Conservation (phyloP, 2,888 invertebrate genomes). For the Drosophila phalerata region DNA sequence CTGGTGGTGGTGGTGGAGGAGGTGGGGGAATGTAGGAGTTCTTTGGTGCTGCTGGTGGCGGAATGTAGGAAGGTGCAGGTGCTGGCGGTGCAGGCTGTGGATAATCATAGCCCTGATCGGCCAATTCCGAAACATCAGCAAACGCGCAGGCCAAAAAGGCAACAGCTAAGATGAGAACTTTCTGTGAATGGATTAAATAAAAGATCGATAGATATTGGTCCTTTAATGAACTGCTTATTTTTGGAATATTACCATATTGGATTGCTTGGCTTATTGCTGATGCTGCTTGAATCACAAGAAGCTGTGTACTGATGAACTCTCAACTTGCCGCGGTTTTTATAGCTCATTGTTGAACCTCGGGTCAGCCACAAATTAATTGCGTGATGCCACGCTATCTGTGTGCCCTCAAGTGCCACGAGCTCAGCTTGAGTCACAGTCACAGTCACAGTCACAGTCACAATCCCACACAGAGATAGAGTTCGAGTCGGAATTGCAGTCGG, state of each 20-base stretch:
- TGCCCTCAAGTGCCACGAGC: slow-evolving; percentile 59
- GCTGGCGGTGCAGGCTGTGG: slow-evolving; percentile 66
- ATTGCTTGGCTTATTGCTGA: slow-evolving; percentile 34
- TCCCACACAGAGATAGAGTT: background rate
- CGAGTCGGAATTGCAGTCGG: slow-evolving; percentile 2
- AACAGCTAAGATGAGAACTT: slow-evolving; percentile 67
- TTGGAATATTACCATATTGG: slow-evolving; percentile 53
- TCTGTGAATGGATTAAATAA: slow-evolving; percentile 36
- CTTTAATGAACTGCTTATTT: slow-evolving; percentile 9
- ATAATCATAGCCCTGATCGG: slow-evolving; percentile 67
- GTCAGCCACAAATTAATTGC: slow-evolving; percentile 75
- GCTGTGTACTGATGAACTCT: slow-evolving; percentile 70
- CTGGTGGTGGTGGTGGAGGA: slow-evolving; percentile 50
- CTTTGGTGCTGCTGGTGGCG: slow-evolving; percentile 39
- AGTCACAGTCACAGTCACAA: background rate
- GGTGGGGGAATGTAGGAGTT: slow-evolving; percentile 61
- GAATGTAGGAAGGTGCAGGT: slow-evolving; percentile 43
- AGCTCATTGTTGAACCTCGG: slow-evolving; percentile 46
- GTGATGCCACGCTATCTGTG: slow-evolving; percentile 46
- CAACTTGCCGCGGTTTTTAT: slow-evolving; percentile 65
- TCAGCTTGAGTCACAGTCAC: slow-evolving; percentile 16
- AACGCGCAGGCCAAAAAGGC: slow-evolving; percentile 77
- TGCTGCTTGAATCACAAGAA: slow-evolving; percentile 62
- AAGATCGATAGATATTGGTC: background rate
- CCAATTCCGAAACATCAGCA: slow-evolving; percentile 70